Conservation (phyloP, 2,888 invertebrate genomes). For the Phragmatobia fuliginosa region DNA sequence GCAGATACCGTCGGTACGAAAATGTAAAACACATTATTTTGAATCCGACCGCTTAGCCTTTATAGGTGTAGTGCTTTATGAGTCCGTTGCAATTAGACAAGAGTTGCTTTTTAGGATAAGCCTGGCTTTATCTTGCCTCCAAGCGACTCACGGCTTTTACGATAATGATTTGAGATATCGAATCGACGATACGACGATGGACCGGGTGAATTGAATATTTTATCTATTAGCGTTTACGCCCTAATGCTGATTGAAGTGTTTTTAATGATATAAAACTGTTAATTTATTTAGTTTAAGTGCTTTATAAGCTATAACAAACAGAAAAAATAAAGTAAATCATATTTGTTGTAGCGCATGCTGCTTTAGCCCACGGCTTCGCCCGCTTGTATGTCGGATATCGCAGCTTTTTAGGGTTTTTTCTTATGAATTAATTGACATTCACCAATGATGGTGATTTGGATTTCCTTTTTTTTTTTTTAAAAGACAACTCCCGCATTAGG, state of each 20-base stretch:
- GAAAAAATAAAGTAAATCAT: not conserved
- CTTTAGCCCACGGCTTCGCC: too few species aligned
- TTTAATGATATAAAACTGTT: conserved; percentile 18
- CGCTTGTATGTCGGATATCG: too few species aligned
- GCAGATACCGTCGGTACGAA: conserved; percentile 84
- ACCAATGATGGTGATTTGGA: too few species aligned
- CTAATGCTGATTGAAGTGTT: conserved; percentile 27
- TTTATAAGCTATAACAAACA: not conserved
- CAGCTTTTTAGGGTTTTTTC: too few species aligned
- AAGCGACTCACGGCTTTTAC: conserved; percentile 69
- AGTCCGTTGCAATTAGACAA: conserved; percentile 82
- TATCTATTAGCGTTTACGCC: conserved; percentile 34
- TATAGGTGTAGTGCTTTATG: conserved; percentile 84
- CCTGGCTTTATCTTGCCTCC: conserved; percentile 61
- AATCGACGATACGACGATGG: conserved; percentile 40
- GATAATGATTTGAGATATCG: conserved; percentile 73
- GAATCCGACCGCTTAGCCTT: conserved; percentile 85
- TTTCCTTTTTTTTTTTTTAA: too few species aligned
- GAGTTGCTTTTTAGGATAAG: conserved; percentile 81
- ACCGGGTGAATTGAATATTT: conserved; percentile 38
- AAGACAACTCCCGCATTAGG: too few species aligned
- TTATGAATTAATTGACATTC: too few species aligned
- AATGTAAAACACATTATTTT: conserved; percentile 86
- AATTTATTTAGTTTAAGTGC: not conserved
- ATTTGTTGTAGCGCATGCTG: too few species aligned